A percentile compares a stretch with the other conserved stretches of the same genome.
phyloP scores from a whole-genome alignment of 2,888 invertebrate genomes.

The Lamellibrachia columna region DNA sequence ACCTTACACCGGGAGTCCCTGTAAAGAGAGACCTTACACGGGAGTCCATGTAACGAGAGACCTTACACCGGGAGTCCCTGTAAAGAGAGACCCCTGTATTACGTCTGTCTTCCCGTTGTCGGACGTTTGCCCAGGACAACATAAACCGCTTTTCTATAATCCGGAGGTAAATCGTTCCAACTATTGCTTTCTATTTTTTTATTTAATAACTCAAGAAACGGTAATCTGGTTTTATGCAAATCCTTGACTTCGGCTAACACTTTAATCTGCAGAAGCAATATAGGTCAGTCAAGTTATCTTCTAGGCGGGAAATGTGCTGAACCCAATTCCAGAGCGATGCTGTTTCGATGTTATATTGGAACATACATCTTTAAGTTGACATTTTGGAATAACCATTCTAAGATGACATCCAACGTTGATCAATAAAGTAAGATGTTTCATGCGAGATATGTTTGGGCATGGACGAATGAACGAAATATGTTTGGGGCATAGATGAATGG shows the following conservation, averaged over 20 bases:
- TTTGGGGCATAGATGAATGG: no score
- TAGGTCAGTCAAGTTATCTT: neutral
- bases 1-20: no score
- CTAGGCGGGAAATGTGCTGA: neutral
- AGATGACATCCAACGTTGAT: neutral
- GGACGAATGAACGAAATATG: no score
- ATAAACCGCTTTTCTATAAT: neutral
- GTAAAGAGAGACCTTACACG: no score
- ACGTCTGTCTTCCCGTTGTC: neutral
- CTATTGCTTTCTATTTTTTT: neutral
- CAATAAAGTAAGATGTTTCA: neutral
- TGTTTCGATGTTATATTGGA: neutral
- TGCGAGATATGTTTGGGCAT: no score
- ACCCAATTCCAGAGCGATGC: neutral
- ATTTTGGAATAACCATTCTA: neutral
- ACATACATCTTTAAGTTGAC: neutral
- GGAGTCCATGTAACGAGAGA: neutral
- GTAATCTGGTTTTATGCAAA: neutral
- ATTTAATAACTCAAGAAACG: neutral
- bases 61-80: neutral
- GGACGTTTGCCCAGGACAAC: neutral
- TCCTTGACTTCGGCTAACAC: neutral
- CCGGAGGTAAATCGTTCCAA: neutral
- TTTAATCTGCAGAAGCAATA: neutral
- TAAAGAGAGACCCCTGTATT: neutral